Conservation (phyloP, 2,888 invertebrate species). For the Thelaira solivaga region DNA sequence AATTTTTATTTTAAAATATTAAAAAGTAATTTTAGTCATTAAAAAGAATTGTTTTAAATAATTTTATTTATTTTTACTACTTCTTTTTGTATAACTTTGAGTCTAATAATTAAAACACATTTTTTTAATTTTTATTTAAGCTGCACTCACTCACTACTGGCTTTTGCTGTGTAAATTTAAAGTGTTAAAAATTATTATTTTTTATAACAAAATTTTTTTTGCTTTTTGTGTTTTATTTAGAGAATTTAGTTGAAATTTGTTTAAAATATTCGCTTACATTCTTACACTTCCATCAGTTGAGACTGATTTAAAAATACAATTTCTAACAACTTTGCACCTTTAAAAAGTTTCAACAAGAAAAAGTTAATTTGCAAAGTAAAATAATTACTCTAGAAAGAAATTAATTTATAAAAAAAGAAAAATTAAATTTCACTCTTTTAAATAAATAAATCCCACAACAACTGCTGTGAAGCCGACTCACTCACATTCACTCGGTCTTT, state of each 20-base stretch:
- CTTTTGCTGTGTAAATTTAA: too few relatives aligned
- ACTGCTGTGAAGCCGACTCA: too few relatives aligned
- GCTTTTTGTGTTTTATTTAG: constrained; percentile 20
- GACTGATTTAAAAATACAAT: constrained; percentile 14
- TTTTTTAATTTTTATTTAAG: too few relatives aligned
- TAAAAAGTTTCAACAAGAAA: not conserved
- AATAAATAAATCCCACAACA: constrained; percentile 9
- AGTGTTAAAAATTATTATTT: not conserved
- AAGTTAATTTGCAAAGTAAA: not conserved
- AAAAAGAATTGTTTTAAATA: too few relatives aligned
- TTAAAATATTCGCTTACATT: too few relatives aligned
- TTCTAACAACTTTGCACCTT: constrained; percentile 57
- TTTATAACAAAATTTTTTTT: constrained; percentile 29
- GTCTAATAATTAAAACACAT: too few relatives aligned
- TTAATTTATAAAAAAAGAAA: not conserved
- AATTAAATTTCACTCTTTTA: constrained; percentile 47
- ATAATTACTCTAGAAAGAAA: constrained; percentile 39
- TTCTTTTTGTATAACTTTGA: too few relatives aligned
- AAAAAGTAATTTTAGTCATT: too few relatives aligned
- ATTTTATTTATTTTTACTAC: too few relatives aligned
- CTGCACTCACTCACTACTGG: too few relatives aligned
- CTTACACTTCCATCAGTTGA: constrained; percentile 45
- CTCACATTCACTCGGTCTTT: not conserved
- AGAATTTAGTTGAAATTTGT: constrained; percentile 30
- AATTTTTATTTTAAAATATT: not conserved